Conservation (phyloP, 1,140 invertebrate species). For the Eriocheir sinensis region DNA sequence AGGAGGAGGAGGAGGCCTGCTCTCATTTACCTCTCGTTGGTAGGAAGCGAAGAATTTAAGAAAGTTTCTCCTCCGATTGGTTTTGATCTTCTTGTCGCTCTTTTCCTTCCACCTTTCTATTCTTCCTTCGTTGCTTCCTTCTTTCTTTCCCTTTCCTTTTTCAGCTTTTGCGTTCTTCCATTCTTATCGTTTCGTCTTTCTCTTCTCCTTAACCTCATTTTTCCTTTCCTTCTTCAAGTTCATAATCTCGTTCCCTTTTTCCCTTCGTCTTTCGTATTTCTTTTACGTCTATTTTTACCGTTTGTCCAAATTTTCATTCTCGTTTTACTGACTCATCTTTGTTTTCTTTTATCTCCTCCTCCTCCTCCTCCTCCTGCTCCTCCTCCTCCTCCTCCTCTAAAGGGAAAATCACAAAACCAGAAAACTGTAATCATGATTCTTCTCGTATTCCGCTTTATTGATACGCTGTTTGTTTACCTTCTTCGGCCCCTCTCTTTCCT, state of each 20-base stretch:
- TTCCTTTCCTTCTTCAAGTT: neutral
- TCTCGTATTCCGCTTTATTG: too few species aligned
- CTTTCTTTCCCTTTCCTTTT: neutral
- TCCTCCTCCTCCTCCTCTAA: too few species aligned
- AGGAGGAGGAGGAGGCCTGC: too few species aligned
- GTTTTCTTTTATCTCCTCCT: neutral
- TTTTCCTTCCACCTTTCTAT: neutral
- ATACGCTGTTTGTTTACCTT: too few species aligned
- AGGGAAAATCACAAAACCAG: neutral
- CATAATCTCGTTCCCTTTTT: neutral
- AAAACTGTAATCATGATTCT: too few species aligned
- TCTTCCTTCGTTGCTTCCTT: neutral
- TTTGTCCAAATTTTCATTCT: too few species aligned
- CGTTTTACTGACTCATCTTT: too few species aligned
- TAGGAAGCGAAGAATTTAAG: too few species aligned
- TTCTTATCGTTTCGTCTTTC: neutral
- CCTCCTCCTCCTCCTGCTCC: neutral
- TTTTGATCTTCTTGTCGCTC: too few species aligned
- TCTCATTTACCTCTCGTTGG: too few species aligned
- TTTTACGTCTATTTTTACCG: too few species aligned
- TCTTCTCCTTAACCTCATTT: neutral
- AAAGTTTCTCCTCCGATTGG: too few species aligned
- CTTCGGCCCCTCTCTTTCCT: neutral
- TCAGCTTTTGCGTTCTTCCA: neutral
- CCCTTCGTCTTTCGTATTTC: neutral